A percentile compares a stretch with the other conserved stretches of the same genome.
These are phyloP conservation scores for Lucilia cuprina DNA, from an alignment of 1,140 invertebrate species.

Conservation along the genomic window DNA sequence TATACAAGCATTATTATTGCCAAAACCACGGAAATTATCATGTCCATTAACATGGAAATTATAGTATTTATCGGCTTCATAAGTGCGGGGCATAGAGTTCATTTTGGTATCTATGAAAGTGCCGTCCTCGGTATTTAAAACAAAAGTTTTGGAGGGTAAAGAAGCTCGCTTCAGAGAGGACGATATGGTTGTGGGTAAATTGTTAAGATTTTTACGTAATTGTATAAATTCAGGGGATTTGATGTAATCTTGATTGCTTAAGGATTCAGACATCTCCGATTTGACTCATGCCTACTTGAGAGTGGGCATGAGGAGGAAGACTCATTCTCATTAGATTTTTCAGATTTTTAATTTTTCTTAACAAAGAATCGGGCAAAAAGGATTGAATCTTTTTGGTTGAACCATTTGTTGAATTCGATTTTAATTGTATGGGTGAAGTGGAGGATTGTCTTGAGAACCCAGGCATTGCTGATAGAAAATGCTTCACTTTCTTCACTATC, in stretches of 20 bases:
- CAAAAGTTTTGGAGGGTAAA: conserved; percentile 34
- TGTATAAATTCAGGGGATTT: neutral
- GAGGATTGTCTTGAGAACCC: conserved; percentile 43
- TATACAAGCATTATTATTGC: conserved; percentile 63
- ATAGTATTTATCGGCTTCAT: conserved; percentile 79
- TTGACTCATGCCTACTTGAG: conserved; percentile 13
- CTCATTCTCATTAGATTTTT: too few relatives aligned
- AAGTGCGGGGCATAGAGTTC: conserved; percentile 61
- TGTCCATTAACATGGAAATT: conserved; percentile 82
- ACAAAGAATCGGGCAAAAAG: conserved; percentile 50
- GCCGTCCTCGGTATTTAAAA: conserved; percentile 31
- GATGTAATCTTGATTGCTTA: conserved; percentile 3
- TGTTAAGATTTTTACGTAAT: neutral
- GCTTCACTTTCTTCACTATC: conserved; percentile 59
- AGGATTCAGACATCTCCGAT: neutral
- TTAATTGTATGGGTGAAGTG: conserved; percentile 32
- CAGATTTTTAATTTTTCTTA: conserved; percentile 56
- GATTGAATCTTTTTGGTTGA: conserved; percentile 21
- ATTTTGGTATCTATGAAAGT: conserved; percentile 37
- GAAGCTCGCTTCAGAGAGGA: conserved; percentile 31
- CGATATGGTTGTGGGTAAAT: neutral
- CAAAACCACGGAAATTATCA: conserved; percentile 66
- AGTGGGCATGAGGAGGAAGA: conserved; percentile 11
- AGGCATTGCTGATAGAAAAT: conserved; percentile 58
- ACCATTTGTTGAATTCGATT: neutral